These are phyloP conservation scores for Spondyliosoma cantharus DNA, from an alignment of 2,797 vertebrate genomes.

Conservation along the genomic window DNA sequence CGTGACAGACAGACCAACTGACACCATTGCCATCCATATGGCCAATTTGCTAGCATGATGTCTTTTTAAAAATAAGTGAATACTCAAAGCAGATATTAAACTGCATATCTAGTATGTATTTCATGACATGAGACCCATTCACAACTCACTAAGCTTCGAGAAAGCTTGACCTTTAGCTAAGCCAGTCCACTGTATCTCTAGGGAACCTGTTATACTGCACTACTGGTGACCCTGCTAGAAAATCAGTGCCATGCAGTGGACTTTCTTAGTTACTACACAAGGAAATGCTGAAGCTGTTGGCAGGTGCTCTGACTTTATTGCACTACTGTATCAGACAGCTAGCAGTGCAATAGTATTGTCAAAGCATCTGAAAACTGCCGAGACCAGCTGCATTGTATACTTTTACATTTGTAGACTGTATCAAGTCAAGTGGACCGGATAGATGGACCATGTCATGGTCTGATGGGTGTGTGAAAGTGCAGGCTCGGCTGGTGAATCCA, in stretches of 20 bases:
- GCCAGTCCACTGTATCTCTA: neutral
- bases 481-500: neutral
- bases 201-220: conserved; percentile 8
- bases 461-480: neutral
- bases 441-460: neutral
- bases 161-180: neutral
- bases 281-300: conserved; percentile 81
- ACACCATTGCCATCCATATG: too few relatives aligned
- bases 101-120: neutral
- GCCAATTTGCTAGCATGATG: too few relatives aligned
- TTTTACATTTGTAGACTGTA: neutral
- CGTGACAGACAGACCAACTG: too few relatives aligned
- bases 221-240: conserved; percentile 4
- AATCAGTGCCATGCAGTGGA: conserved; percentile 82
- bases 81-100: neutral
- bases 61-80: too few relatives aligned
- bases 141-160: neutral
- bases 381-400: conserved; percentile 20
- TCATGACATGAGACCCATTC: neutral
- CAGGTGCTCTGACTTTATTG: conserved; percentile 99
- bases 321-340: conserved; percentile 97
- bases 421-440: neutral
- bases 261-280: conserved; percentile 72
- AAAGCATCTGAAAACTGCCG: conserved; percentile 94
- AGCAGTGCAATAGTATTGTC: conserved; percentile 99